Base-by-base conservation (phyloP, 2,888 invertebrate species). In the Lepidonotus clava region DNA sequence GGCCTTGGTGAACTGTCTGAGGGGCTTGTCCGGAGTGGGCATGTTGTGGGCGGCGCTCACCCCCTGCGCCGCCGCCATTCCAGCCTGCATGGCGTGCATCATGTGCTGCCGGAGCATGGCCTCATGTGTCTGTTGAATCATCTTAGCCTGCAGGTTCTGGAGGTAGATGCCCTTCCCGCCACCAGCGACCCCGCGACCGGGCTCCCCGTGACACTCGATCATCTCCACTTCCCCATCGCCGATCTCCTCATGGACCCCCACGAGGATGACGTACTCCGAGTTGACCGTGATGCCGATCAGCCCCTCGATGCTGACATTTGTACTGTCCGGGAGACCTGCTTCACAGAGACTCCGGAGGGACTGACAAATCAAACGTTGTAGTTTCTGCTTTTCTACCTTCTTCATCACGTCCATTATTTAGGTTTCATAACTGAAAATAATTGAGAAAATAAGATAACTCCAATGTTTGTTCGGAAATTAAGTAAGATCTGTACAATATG, bases 241-340 rank as follows among this genome's bases (percentile, higher is more conserved):
- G 24, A 80, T 80, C 46, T 80, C 80, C 24, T 80, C 80, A 2
- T 80, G 80, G 21, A 80, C 28, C 4, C 51, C 51, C 24, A 80
- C 80, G n/a, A 80, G 80, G 46, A 80, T 51, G 5, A 80, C 80
- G n/a, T 80, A 28, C 14, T 80, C 80, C 0, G 80, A 46, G 46
- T 80, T 80, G n/a, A 80, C 80, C 14, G 80, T 80, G 51, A 80
- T 80, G 1, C 80, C 80, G 21, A 80, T 80, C 2, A 80, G 80
- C 2, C 80, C 80, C 28, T 80, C 80, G 46, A 80, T 80, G 46
- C 46, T 80, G 32, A 80, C 46, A 46, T 80, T 80, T 0, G 80
- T 80, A 24, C 80, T 80, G 28, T 80, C 80, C 0, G 80, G 80
- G 1, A 80, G 80, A 11, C 80, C 80, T 80, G 80, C 80, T 32